Conservation (phyloP, 2,888 invertebrate species). For the Drosophila rubida region DNA sequence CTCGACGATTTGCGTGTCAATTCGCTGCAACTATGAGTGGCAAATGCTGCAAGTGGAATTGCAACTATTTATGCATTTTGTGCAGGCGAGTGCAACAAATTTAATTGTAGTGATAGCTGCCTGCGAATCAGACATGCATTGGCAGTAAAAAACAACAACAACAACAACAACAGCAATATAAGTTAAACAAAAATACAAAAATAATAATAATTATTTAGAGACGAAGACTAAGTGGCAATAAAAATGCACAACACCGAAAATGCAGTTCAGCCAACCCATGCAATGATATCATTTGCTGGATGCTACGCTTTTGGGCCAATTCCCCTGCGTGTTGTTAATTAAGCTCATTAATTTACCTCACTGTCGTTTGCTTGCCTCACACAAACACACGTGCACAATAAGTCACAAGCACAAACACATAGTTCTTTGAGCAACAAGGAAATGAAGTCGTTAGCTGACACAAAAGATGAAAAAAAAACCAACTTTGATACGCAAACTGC, state of each 20-base stretch:
- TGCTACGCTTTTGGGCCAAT: conserved; percentile 41
- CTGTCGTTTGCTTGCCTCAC: conserved; percentile 56
- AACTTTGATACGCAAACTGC: conserved; percentile 78
- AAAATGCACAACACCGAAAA: conserved; percentile 68
- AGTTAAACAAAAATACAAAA: conserved; percentile 11
- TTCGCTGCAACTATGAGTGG: conserved; percentile 41
- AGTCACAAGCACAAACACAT: conserved; percentile 1
- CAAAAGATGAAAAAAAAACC: conserved; percentile 28
- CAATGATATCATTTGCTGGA: conserved; percentile 63
- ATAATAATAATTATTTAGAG: conserved; percentile 32
- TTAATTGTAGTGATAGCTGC: conserved; percentile 74
- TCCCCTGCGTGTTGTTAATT: conserved; percentile 74
- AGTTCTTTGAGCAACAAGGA: conserved; percentile 67
- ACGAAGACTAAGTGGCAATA: conserved; percentile 73
- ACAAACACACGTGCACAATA: conserved; percentile 1
- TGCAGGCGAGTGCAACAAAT: conserved; percentile 81
- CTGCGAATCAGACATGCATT: conserved; percentile 70
- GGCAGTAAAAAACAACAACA: conserved; percentile 65
- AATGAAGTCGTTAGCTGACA: conserved; percentile 65
- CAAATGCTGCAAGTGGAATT: conserved; percentile 27
- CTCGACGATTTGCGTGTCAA: conserved; percentile 78
- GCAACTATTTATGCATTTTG: conserved; percentile 77
- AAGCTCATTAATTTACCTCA: conserved; percentile 68
- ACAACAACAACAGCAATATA: conserved; percentile 26
- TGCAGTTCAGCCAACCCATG: conserved; percentile 53